Base-by-base conservation (phyloP, 2,888 invertebrate genomes). In the Strigamia maritima region DNA sequence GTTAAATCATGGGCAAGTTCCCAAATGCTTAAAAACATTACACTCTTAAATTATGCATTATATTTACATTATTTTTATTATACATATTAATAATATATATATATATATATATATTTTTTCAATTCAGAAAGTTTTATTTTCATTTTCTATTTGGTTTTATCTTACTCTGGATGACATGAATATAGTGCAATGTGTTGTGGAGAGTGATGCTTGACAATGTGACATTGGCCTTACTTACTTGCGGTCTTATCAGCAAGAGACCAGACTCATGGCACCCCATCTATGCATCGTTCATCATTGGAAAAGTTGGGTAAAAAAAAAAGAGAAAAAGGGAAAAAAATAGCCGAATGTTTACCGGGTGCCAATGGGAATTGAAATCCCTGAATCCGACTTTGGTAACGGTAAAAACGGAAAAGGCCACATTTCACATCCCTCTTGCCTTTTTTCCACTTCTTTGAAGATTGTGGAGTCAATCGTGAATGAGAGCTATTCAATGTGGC, bases 401-500 rank as follows among this genome's bases (percentile, higher is more conserved):
- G 60, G 44, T 24, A 22, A 24, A 60, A 60, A 60, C 60, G 60
- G 60, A 60, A 60, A 60, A 60, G 60, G 22, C 60, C 60, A 60
- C 60, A 60, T 60, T 60, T 60, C 24, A 60, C 60, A 60, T 24
- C 60, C 19, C 60, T 60, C 60, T 24, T 60, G 60, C 60, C 60
- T 60, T 60, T 60, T 60, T 60, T 60, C 60, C 24, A 60, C 60
- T 60, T 60, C 60, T 60, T 60, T 24, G 60, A 44, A 60, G 60
- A 60, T 60, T 60, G 60, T 60, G 60, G 60, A 60, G 60, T 60
- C 60, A 60, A 24, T 60, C 60, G 60, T 60, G 60, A 60, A 60
- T 60, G 60, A 60, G 60, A 60, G 60, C 60, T 60, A 60, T 60
- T 60, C 60, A 60, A 60, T 60, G 60, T 60, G 60, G 60, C 60